Base-by-base conservation (phyloP, 1,140 invertebrate species). In the Hyphantria cunea region DNA sequence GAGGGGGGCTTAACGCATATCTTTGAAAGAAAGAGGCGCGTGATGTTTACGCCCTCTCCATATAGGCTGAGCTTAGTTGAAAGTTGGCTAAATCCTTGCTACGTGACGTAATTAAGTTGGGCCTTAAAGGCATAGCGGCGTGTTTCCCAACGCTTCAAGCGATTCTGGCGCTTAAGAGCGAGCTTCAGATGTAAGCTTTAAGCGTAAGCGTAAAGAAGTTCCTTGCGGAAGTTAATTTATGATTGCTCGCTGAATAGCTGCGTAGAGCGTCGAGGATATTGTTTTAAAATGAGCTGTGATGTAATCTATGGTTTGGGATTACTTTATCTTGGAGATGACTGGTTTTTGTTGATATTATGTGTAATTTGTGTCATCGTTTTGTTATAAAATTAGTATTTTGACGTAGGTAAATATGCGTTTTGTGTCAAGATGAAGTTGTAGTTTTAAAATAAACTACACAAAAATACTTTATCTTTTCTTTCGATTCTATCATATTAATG, bases 51-150 rank as follows among this genome's bases (percentile, higher is more conserved):
- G 70, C 69, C 55, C 59, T 68, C 52, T 72, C 61, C 70, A 70
- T 79, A 70, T 79, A 77, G 70, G 70, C 78, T 64, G 53, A 70
- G 82, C 84, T 86, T 84, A 86, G 79, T 84, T 80, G 77, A 80
- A 84, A 86, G 72, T 86, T 86, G 76, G 79, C 72, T 62, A 73
- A 79, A 84, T 82, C 82, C 82, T 65, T 63, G 67, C 65, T 82
- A 86, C 84, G 84, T 86, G 84, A 86, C 72, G 76, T 84, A 86
- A 86, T 86, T 84, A 86, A 78, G 70, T 71, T 61, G 65, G 53
- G 51, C 59, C 73, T 72, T 72, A 69, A 59, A 76, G 70, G 68
- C 72, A 70, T 73, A 65, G 41, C 45, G 33, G 52, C 9, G 9
- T 39, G 33, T 47, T 17, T 31, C 17, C 11, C 32, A n/a, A 11